Evolutionary conservation across 2,888 invertebrate species (phyloP).

Genomic region (Tachina lurida): DNA sequence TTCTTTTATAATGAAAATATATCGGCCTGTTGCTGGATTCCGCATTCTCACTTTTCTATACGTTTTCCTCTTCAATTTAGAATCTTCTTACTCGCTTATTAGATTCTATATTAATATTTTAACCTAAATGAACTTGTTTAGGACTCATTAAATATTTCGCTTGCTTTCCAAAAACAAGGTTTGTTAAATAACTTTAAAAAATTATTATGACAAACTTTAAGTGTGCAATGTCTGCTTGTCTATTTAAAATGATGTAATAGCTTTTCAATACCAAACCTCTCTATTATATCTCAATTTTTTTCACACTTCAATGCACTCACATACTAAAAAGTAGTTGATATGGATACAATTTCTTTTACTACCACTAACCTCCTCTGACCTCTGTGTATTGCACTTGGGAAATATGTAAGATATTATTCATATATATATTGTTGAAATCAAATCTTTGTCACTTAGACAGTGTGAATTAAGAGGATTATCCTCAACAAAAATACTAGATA

Average conservation of each 20-base stretch:
- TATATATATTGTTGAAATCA: conserved; percentile 35
- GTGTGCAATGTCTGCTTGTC: conserved; percentile 16
- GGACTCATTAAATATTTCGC: too few relatives aligned
- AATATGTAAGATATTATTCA: neutral
- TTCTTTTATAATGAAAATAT: too few relatives aligned
- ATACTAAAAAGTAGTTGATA: conserved; percentile 13
- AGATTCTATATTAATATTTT: neutral
- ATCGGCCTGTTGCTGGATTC: too few relatives aligned
- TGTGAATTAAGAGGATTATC: conserved; percentile 41
- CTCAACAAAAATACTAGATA: conserved; percentile 44
- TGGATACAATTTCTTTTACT: neutral
- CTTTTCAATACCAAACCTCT: conserved; percentile 54
- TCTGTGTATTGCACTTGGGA: neutral
- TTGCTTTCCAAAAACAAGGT: too few relatives aligned
- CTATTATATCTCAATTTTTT: conserved; percentile 59
- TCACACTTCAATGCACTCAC: conserved; percentile 45
- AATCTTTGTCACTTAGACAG: conserved; percentile 49
- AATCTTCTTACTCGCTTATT: too few relatives aligned
- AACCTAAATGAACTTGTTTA: neutral
- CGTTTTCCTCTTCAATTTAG: too few relatives aligned
- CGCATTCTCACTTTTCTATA: too few relatives aligned
- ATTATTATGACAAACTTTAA: conserved; percentile 6
- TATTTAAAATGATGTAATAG: conserved; percentile 19
- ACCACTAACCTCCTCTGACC: neutral
- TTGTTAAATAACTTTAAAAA: neutral